Evolutionary conservation across 1,140 invertebrate species (phyloP), one percentile per base, ranked within the genome.

Genomic region (Bombus cullumanus): DNA sequence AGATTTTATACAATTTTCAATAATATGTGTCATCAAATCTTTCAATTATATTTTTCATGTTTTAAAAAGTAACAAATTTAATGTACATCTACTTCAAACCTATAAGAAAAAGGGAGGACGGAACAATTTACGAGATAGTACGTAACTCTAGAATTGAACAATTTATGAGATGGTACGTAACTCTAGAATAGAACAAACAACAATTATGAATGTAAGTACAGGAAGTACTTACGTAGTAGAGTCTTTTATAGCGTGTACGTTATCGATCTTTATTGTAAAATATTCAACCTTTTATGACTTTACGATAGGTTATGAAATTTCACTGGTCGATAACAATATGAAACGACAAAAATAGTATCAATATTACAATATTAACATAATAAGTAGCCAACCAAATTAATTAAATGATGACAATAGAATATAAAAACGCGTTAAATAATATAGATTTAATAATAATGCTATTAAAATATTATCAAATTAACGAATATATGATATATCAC

Each of bases 241-340:
- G 64, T 8, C 1, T 31, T 39, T 39, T 39, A 39, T 39, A 39
- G 10, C 28, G 9, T 39, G 12, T 22, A 68, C 28, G 22, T 41
- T 83, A 88, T 87, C 47, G 62, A 87, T 80, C 12, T 82, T 78
- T 62, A n/a, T 71, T 71, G 37, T 62, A 57, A 83, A 87, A 53
- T 43, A 69, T 87, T 68, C 39, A 86, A 15, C 9, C 39, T 13
- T 43, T 25, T n/a, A 62, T 62, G 43, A 9, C 25, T 25, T 3
- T 28, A 62, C 15, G 15, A 31, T 39, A 47, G 9, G 62, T 25
- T 68, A 10, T 15, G 22, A 34, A 68, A 47, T 34, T n/a, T 15
- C 34, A 28, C 0, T 47, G 1, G 25, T 37, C 3, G 15, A 78
- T 62, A 64, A 41, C 28, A 64, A 22, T 41, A 41, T n/a, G 5